Percentiles rank a stretch among this genome's conserved stretches.
phyloP scores from a whole-genome alignment of 2,113 vertebrate species.

The Lonchura striata region DNA sequence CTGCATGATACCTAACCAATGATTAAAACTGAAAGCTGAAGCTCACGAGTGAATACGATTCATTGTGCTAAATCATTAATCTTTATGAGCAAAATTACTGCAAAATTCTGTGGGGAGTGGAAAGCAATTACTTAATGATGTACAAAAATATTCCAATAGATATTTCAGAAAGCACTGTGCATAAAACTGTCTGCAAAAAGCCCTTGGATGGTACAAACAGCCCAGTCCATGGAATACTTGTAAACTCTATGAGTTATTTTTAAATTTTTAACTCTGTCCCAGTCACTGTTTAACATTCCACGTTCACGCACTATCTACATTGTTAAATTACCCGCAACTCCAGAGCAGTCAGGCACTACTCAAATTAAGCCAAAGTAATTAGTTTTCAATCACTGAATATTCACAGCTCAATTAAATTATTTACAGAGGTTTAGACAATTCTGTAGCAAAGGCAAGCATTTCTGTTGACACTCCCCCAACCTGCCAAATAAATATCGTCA shows the following conservation, averaged over 20 bases:
- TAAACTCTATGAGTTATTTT: not conserved
- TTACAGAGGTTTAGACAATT: slow-evolving; percentile 71
- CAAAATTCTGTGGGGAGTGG: slow-evolving; percentile 5
- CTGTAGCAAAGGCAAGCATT: slow-evolving; percentile 50
- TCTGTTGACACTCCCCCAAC: slow-evolving; percentile 58
- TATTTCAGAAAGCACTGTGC: not conserved
- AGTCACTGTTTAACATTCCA: slow-evolving; percentile 69
- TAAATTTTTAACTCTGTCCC: slow-evolving; percentile 7
- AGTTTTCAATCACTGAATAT: slow-evolving; percentile 78
- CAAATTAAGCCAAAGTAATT: slow-evolving; percentile 78
- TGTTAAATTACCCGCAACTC: slow-evolving; percentile 74
- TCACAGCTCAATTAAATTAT: slow-evolving; percentile 80
- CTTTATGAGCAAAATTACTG: slow-evolving; percentile 49
- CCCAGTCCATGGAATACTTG: not conserved
- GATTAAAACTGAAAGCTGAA: not conserved
- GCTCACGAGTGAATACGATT: not conserved
- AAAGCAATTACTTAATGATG: slow-evolving; percentile 53
- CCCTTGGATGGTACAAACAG: not conserved
- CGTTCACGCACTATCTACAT: slow-evolving; percentile 61
- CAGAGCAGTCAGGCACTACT: slow-evolving; percentile 72
- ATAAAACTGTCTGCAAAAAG: not conserved
- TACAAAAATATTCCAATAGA: not conserved
- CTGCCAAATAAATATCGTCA: slow-evolving; percentile 55
- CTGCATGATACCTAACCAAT: not conserved
- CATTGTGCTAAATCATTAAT: slow-evolving; percentile 41